phyloP scores from a whole-genome alignment of 2,797 vertebrate genomes.

The Anableps anableps region DNA sequence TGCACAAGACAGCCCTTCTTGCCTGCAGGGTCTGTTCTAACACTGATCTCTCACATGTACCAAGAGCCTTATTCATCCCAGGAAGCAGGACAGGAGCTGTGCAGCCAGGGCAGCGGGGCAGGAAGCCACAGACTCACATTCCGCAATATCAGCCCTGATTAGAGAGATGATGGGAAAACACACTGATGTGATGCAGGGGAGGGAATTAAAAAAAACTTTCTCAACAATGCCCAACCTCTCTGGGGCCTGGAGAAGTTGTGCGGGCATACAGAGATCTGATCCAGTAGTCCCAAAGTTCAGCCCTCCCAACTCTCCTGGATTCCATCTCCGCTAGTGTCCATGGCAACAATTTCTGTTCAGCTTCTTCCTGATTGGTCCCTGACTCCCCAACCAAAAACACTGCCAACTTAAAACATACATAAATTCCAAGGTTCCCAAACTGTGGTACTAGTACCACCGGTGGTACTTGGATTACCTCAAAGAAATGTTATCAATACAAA shows the following conservation, averaged over 20 bases:
- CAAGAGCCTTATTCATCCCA: slow-evolving; percentile 74
- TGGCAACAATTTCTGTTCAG: slow-evolving; percentile 80
- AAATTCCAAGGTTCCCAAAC: not conserved
- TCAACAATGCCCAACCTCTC: slow-evolving; percentile 40
- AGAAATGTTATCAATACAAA: not conserved
- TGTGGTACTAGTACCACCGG: not conserved
- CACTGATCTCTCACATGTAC: slow-evolving; percentile 74
- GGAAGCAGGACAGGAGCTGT: slow-evolving; percentile 52
- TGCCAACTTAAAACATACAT: slow-evolving; percentile 66
- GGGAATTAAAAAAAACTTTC: slow-evolving; percentile 17
- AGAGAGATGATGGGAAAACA: slow-evolving; percentile 59
- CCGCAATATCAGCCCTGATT: slow-evolving; percentile 61
- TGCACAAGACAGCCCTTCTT: slow-evolving; percentile 65
- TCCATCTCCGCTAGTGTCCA: slow-evolving; percentile 79
- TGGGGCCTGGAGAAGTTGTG: slow-evolving; percentile 44
- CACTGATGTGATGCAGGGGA: slow-evolving; percentile 45
- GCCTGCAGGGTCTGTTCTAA: slow-evolving; percentile 71
- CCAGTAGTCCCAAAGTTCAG: slow-evolving; percentile 51
- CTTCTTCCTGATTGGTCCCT: slow-evolving; percentile 74
- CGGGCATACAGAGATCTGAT: slow-evolving; percentile 60
- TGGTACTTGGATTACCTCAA: not conserved
- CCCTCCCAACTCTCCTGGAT: slow-evolving; percentile 76
- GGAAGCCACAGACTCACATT: slow-evolving; percentile 66
- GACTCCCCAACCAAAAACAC: slow-evolving; percentile 75
- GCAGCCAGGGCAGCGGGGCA: slow-evolving; percentile 51